These are phyloP conservation scores for Hypomecis punctinalis DNA, from an alignment of 2,888 invertebrate genomes.

Conservation along the genomic window DNA sequence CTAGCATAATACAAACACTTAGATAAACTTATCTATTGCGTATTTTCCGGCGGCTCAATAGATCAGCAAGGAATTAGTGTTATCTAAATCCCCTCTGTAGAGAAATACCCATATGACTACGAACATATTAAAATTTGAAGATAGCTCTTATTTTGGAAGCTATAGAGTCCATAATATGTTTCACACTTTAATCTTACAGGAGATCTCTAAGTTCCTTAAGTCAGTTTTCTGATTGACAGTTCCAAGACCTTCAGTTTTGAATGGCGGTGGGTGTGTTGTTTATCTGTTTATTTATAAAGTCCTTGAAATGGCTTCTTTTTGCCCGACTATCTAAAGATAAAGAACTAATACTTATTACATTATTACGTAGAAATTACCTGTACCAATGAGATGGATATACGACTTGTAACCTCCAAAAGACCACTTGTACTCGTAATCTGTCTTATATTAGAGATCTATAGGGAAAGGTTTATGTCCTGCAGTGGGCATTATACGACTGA, in stretches of 20 bases:
- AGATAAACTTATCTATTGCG: slow-evolving; percentile 8
- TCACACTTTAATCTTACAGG: neutral
- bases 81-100: slow-evolving; percentile 36
- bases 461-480: too few relatives aligned
- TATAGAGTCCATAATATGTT: slow-evolving; percentile 17
- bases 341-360: too few relatives aligned
- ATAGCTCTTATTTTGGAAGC: slow-evolving; percentile 7
- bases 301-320: too few relatives aligned
- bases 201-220: too few relatives aligned
- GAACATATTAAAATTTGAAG: neutral
- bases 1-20: slow-evolving; percentile 8
- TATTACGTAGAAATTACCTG: too few relatives aligned
- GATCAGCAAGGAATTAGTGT: slow-evolving; percentile 31
- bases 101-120: slow-evolving; percentile 8
- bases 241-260: neutral
- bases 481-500: too few relatives aligned
- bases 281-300: slow-evolving; percentile 3
- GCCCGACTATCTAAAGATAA: too few relatives aligned
- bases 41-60: slow-evolving; percentile 28
- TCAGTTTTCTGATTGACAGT: slow-evolving; percentile 26
- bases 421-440: too few relatives aligned
- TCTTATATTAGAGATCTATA: too few relatives aligned
- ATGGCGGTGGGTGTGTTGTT: neutral
- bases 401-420: too few relatives aligned
- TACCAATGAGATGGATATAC: too few relatives aligned